Evolutionary conservation across 1,140 invertebrate genomes (phyloP), one percentile per base, ranked within the genome.

Genomic region (Oreohelix idahoensis): DNA sequence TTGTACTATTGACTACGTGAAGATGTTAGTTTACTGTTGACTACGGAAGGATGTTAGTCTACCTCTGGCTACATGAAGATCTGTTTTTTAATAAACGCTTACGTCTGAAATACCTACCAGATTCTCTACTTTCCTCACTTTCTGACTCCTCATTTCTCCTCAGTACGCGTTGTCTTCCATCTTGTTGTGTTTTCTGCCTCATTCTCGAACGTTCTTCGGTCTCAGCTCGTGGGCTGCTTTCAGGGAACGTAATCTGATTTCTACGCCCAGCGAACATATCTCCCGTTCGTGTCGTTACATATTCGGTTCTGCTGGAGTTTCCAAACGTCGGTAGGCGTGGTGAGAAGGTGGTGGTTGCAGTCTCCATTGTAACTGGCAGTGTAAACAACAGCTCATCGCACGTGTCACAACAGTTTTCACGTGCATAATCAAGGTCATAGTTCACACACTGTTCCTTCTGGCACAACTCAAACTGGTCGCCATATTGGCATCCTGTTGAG

Each of bases 401-500:
- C 0, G 85, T 84, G 38, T 84, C 75, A 49, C 85, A 86, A 53
- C 85, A 86, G 53, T 84, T 82, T 35, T 84, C 79, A 5, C 69
- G 49, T 8, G 79, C 70, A 66, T 82, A 82, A 0, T 77, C 79
- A 26, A 58, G 49, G 42, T 81, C 79, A 74, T 84, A 86, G 11
- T 35, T 42, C 0, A 73, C 42, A 32, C 85, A 86, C 51, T 77
- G 79, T 10, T 74, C 77, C 39, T 51, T 74, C 17, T 75, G 0
- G 70, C 85, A 86, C 10, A 58, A 39, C 42, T 79, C 53, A 11
- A 79, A 42, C 32, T 29, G 39, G 76, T 86, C 85, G 0, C 85
- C 85, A 53, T 74, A 86, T 38, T 86, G 83, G 73, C 85, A 86
- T 4, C 85, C 85, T 86, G 75, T 74, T 4, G 42, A 45, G 5